Evolutionary conservation across 2,797 vertebrate species (phyloP).

Genomic region (Mormyrus hasselquistii): DNA sequence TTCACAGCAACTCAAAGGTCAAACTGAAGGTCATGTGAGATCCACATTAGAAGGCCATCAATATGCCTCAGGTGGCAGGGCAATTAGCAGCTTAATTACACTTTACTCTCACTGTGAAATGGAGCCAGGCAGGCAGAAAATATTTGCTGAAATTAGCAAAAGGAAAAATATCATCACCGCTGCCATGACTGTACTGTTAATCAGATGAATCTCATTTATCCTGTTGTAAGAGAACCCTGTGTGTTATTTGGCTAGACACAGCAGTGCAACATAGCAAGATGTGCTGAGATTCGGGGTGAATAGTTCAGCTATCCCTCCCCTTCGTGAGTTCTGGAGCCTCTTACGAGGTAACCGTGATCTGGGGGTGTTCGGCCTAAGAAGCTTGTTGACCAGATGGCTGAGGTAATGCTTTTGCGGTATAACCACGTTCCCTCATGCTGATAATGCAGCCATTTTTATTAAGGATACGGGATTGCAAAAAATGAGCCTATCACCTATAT

Average conservation of each 20-base stretch:
- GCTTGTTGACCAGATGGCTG: neutral
- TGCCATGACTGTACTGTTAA: constrained; percentile 8
- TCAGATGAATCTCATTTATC: constrained; percentile 4
- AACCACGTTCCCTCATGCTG: neutral
- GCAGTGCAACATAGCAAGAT: neutral
- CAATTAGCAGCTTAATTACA: constrained; percentile 17
- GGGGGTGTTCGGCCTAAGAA: neutral
- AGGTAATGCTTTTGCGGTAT: neutral
- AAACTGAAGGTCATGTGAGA: constrained; percentile 1
- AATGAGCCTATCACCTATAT: neutral
- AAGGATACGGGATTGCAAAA: neutral
- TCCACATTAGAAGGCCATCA: neutral
- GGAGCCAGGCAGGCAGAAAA: neutral
- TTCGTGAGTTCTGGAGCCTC: neutral
- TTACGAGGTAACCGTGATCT: neutral
- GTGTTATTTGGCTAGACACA: neutral
- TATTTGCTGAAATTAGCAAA: constrained; percentile 15
- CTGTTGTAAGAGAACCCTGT: neutral
- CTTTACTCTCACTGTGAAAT: constrained; percentile 5
- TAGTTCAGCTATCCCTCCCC: neutral
- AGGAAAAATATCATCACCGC: neutral
- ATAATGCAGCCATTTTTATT: neutral
- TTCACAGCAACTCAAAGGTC: neutral
- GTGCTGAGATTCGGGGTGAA: neutral
- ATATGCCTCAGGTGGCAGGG: constrained; percentile 9